Percentiles rank a stretch among this genome's conserved stretches.
These are phyloP conservation scores for Cladorhizidae sp. DNA, from an alignment of 37 sponge, comb jelly and placozoan species.

Conservation along the genomic window DNA sequence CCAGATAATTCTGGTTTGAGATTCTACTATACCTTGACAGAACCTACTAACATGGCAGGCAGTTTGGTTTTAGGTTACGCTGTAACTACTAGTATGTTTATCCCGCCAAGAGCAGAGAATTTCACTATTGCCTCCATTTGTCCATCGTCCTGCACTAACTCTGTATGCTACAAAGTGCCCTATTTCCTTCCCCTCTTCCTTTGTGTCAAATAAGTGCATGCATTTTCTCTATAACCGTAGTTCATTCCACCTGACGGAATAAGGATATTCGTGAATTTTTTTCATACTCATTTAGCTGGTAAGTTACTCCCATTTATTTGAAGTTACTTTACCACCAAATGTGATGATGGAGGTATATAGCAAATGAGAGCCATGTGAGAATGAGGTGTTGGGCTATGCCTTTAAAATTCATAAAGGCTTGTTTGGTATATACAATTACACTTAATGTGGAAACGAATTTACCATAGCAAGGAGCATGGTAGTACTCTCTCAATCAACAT, in stretches of 20 bases:
- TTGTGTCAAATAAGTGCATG: background rate
- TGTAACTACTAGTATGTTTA: conserved; percentile 14
- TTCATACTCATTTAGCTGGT: conserved; percentile 52
- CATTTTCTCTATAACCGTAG: background rate
- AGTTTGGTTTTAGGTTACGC: conserved; percentile 23
- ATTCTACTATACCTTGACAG: conserved; percentile 15
- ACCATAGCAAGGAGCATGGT: too few relatives aligned
- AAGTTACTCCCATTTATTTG: too few relatives aligned
- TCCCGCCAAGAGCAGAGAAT: conserved; percentile 33
- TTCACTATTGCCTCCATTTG: conserved; percentile 20
- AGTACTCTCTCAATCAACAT: too few relatives aligned
- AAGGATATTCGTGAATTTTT: conserved; percentile 24
- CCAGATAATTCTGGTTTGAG: conserved; percentile 49
- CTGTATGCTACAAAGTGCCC: conserved; percentile 1
- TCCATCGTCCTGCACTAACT: conserved; percentile 19
- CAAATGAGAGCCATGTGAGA: too few relatives aligned
- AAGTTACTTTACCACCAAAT: too few relatives aligned
- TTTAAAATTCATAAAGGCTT: too few relatives aligned
- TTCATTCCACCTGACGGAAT: conserved; percentile 35
- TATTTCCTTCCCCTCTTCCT: too few relatives aligned
- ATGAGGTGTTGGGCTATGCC: too few relatives aligned
- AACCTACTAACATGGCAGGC: conserved; percentile 21
- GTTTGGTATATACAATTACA: too few relatives aligned
- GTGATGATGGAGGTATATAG: too few relatives aligned
- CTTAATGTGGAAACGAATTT: too few relatives aligned